Percentiles rank a stretch among this genome's conserved stretches.
These are phyloP conservation scores for Margarornis squamiger DNA, from an alignment of 2,797 vertebrate genomes.

Conservation along the genomic window DNA sequence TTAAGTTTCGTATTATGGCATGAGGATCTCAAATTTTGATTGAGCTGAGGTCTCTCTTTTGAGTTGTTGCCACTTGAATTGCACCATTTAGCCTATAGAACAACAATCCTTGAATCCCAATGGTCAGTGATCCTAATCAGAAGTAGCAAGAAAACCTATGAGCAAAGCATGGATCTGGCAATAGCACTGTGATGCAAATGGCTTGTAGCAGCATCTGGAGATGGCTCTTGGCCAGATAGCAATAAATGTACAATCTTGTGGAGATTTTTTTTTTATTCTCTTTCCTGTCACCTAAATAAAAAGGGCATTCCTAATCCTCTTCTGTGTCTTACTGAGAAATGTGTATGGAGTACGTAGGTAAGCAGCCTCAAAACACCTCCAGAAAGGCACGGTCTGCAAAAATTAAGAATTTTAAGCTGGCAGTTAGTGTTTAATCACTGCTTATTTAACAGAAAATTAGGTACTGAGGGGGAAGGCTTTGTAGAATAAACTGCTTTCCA, in stretches of 20 bases:
- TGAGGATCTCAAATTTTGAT: background rate
- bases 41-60: background rate
- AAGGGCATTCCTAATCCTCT: background rate
- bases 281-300: background rate
- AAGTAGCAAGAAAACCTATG: background rate
- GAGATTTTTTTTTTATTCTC: background rate
- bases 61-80: background rate
- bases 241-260: background rate
- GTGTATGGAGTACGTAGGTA: background rate
- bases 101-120: background rate
- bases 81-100: background rate
- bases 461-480: background rate
- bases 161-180: background rate
- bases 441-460: background rate
- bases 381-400: background rate
- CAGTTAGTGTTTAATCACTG: background rate
- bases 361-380: background rate
- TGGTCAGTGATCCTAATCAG: background rate
- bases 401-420: background rate
- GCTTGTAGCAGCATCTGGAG: background rate
- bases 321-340: background rate
- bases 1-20: background rate
- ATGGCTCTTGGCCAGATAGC: background rate
- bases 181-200: background rate
- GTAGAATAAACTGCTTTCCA: background rate